Evolutionary conservation across 2,888 invertebrate species (phyloP), one percentile per base, ranked within the genome.

Genomic region (Sturmia bella): DNA sequence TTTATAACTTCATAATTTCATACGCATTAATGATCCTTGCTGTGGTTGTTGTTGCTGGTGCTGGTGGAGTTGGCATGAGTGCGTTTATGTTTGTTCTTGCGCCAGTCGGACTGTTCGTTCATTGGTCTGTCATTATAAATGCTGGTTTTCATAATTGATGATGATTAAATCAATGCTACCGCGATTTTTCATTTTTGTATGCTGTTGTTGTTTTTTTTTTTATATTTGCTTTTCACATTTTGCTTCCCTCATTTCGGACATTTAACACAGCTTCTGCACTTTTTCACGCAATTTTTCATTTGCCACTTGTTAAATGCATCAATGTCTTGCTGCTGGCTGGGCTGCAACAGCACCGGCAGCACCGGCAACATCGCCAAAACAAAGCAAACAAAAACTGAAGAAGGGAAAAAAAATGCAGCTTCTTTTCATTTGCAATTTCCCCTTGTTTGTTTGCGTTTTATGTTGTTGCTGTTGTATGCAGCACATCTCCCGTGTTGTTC

Each of bases 121-220:
- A 56, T 64, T 75, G 66, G 77, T 66, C 82, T 77, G 84, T 80
- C 77, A 80, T 82, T 82, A 78, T 68, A 59, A 73, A 59, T 66
- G 80, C 78, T 83, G 84, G 64, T 64, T 89, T 80, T 81, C 87
- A 87, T 89, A 89, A 89, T 89, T 89, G 90, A 89, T 88, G 89
- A 89, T 89, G 89, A 89, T 89, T 90, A 90, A 89, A 89, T 89
- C 89, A 88, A 88, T 88, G 90, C 89, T 89, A 89, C 88, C 84
- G 89, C 87, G 87, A 86, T 79, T 83, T 76, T 80, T 72, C 75
- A 61, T 68, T 63, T 77, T 21, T 12, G n/a, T n/a, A n/a, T n/a
- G n/a, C n/a, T n/a, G n/a, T n/a, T n/a, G 19, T 17, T 13, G 6
- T 15, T 13, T 39, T 13, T 48, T 52, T 79, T 75, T 39, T 32